phyloP scores from a whole-genome alignment of 1,140 invertebrate species.

The Hyles euphorbiae region DNA sequence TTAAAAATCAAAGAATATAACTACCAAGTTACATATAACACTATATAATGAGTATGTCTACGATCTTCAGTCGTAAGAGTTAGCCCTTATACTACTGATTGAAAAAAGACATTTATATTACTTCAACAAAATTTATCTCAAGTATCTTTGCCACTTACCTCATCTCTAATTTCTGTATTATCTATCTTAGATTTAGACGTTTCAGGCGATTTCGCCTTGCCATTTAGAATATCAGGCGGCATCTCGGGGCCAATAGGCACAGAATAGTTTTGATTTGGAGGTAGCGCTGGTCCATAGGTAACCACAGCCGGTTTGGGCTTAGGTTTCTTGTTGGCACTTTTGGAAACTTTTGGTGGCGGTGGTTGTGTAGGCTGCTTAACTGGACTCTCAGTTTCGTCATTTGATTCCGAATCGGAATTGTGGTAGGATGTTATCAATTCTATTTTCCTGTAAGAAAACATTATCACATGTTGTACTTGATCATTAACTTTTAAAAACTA shows the following conservation, averaged over 20 bases:
- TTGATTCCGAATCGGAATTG: conserved; percentile 65
- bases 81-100: no score
- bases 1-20: background rate
- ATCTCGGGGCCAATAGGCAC: conserved; percentile 57
- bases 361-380: conserved; percentile 18
- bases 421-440: conserved; percentile 67
- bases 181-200: conserved; percentile 20
- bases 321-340: conserved; percentile 35
- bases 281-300: conserved; percentile 50
- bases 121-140: no score
- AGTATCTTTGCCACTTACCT: background rate
- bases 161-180: conserved; percentile 15
- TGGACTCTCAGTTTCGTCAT: conserved; percentile 51
- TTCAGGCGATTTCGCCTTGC: conserved; percentile 24
- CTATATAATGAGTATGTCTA: no score
- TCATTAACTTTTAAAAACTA: no score
- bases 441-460: conserved; percentile 53
- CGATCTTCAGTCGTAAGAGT: no score
- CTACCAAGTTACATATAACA: background rate
- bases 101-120: no score
- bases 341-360: conserved; percentile 22
- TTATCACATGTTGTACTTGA: background rate
- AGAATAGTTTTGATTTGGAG: conserved; percentile 44
- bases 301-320: conserved; percentile 36
- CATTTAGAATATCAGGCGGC: conserved; percentile 32